Evolutionary conservation across 1,140 invertebrate genomes (phyloP).

Genomic region (Alviniconcha marisindica): DNA sequence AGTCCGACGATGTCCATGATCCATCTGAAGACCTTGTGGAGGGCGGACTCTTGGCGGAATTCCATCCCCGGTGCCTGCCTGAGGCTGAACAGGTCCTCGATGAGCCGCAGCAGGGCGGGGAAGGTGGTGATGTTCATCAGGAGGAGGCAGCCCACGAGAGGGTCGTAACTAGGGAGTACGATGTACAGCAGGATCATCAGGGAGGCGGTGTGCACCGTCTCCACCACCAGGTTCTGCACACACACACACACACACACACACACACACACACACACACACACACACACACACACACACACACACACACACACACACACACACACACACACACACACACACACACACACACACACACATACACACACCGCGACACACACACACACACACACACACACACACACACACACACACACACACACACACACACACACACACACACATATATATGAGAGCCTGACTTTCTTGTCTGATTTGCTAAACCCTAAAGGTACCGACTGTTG

Average conservation of each 20-base stretch:
- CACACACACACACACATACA: neutral
- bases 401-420: no score
- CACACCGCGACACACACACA: no score
- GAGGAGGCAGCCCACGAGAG: constrained; percentile 93
- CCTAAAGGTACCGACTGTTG: no score
- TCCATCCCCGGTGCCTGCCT: neutral
- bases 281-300: constrained; percentile 2
- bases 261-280: constrained; percentile 24
- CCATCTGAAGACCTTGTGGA: constrained; percentile 35
- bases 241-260: no score
- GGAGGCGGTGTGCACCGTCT: constrained; percentile 91
- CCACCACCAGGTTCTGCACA: constrained; percentile 82
- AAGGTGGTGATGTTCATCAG: constrained; percentile 81
- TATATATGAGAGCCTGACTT: no score
- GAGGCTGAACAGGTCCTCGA: constrained; percentile 35
- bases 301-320: neutral
- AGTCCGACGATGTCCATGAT: constrained; percentile 46
- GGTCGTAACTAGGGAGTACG: constrained; percentile 92
- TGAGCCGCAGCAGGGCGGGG: constrained; percentile 53
- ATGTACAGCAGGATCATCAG: constrained; percentile 89
- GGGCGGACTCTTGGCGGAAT: neutral
- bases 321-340: neutral
- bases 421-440: no score
- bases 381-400: no score
- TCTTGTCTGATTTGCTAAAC: no score